Evolutionary conservation across 1,140 invertebrate species (phyloP), one percentile per base, ranked within the genome.

Genomic region (Cyphomyrmex costatus): DNA sequence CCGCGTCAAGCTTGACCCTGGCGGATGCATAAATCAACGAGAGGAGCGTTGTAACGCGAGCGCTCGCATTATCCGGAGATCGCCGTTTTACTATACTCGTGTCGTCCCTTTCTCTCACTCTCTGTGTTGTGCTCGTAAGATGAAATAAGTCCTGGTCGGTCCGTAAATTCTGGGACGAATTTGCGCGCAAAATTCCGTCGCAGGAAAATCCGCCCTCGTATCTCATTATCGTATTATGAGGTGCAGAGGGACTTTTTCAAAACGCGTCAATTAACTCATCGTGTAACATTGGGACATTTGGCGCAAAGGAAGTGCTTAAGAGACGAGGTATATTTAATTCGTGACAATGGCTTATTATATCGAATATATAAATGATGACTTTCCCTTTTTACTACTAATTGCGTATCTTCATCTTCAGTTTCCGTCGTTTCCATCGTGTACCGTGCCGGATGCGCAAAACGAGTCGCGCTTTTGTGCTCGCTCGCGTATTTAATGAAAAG

Each of bases 401-500:
- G 36, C 68, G 24, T 33, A 74, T 83, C 79, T 83, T 83, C 56
- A 83, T 83, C 79, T 83, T 73, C 66, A 74, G 79, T 24, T 46
- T 74, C 53, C 79, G 79, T 74, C 79, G 49, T 74, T 83, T 61
- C 24, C 79, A 60, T 58, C 79, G 79, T 33, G 49, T 10, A 14
- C 51, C 36, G 3, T 36, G 68, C 27, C 68, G 79, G 53, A 73
- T 73, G 53, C 24, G 79, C 53, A 74, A 73, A 83, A 53, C 36
- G 53, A 30, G 65, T 30, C 53, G 68, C 36, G 68, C 68, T 83
- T 83, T 73, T 83, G 66, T 74, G 53, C 68, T 60, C 68, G 24
- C 68, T 27, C 36, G 19, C n/a, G 79, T 61, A 49, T 83, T 83
- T 74, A 83, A 74, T 74, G 68, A 83, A 83, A 74, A 83, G 79